Percentiles rank a stretch among this genome's conserved stretches.
These are phyloP conservation scores for Cichladusa arquata DNA, from an alignment of 2,113 vertebrate genomes.

Conservation along the genomic window DNA sequence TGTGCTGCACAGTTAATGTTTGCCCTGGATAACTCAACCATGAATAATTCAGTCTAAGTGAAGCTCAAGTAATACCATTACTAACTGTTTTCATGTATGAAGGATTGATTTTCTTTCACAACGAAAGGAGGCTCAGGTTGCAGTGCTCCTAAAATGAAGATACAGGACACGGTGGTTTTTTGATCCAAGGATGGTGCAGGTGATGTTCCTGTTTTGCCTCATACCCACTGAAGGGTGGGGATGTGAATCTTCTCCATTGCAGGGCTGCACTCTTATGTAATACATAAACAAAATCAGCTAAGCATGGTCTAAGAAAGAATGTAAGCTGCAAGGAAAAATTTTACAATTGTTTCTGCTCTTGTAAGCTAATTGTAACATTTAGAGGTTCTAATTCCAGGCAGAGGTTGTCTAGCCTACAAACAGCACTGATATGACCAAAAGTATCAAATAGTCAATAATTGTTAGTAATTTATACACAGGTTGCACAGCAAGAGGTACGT, in stretches of 20 bases:
- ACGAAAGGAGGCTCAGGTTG: not conserved
- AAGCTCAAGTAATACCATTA: slow-evolving; percentile 7
- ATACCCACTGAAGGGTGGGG: accelerated
- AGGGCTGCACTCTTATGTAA: not conserved
- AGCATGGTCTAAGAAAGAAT: not conserved
- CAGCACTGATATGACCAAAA: not conserved
- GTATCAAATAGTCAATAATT: not conserved
- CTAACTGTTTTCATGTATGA: slow-evolving; percentile 31
- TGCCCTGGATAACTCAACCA: not conserved
- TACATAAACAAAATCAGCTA: not conserved
- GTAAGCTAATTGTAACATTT: not conserved
- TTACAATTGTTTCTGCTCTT: not conserved
- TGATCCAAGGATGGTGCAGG: not conserved
- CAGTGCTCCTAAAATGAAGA: not conserved
- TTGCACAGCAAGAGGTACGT: not conserved
- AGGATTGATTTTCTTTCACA: slow-evolving; percentile 32
- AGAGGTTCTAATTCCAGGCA: not conserved
- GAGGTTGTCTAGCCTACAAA: not conserved
- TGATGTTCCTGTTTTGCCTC: not conserved
- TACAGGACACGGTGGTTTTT: not conserved
- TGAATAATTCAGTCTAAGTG: slow-evolving; percentile 24
- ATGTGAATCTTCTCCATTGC: not conserved
- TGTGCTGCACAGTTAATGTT: not conserved
- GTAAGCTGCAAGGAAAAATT: not conserved
- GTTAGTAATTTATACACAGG: not conserved